phyloP scores from a whole-genome alignment of 1,140 invertebrate genomes.

The Bombus superbus region DNA sequence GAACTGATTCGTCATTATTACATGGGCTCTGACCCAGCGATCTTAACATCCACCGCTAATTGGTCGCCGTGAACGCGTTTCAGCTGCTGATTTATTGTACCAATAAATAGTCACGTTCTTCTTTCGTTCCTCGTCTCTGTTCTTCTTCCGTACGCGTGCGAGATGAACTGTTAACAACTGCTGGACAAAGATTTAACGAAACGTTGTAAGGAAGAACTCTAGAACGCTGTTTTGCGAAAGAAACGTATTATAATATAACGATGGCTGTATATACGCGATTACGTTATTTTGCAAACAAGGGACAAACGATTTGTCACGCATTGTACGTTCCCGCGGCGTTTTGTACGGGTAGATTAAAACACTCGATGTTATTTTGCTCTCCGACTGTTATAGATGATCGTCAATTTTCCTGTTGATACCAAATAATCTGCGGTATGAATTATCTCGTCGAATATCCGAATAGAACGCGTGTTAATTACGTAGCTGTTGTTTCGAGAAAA shows the following conservation, averaged over 20 bases:
- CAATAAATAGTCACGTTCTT: constrained; percentile 30
- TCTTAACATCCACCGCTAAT: constrained; percentile 61
- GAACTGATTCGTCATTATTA: constrained; percentile 70
- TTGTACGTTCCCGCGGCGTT: background rate
- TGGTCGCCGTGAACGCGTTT: constrained; percentile 47
- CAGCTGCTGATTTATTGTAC: constrained; percentile 43
- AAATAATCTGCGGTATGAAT: background rate
- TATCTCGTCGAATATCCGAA: background rate
- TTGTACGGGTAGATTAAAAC: constrained; percentile 19
- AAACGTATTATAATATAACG: background rate
- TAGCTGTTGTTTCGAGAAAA: background rate
- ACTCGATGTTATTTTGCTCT: background rate
- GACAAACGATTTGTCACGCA: constrained; percentile 29
- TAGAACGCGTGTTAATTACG: background rate
- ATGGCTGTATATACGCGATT: background rate
- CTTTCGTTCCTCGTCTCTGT: background rate
- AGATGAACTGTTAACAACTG: background rate
- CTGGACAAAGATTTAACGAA: constrained; percentile 38
- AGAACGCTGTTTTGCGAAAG: background rate
- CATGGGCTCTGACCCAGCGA: constrained; percentile 58
- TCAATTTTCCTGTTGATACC: background rate
- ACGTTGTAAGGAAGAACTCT: background rate
- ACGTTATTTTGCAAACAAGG: background rate
- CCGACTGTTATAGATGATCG: background rate
- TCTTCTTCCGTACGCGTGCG: background rate